Percentiles rank a stretch among this genome's conserved stretches.
These are phyloP conservation scores for Neria commutata DNA, from an alignment of 2,888 invertebrate species.

Conservation along the genomic window DNA sequence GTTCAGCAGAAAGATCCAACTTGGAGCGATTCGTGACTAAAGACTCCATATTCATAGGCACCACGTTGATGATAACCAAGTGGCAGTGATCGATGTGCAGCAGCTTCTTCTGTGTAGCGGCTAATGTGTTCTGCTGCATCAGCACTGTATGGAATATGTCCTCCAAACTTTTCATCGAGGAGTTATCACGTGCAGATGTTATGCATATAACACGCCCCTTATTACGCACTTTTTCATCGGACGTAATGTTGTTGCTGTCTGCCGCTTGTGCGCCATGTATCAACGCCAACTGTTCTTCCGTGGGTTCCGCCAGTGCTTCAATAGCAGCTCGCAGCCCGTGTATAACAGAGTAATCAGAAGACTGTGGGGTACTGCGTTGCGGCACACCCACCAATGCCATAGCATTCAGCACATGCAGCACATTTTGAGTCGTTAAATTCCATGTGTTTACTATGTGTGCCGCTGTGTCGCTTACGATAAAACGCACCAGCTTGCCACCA, in stretches of 20 bases:
- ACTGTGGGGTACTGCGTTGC: constrained; percentile 65
- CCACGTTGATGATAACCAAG: constrained; percentile 86
- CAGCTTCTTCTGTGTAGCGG: constrained; percentile 67
- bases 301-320: constrained; percentile 81
- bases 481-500: constrained; percentile 83
- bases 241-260: constrained; percentile 33
- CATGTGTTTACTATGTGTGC: constrained; percentile 87
- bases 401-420: constrained; percentile 84
- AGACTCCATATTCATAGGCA: constrained; percentile 80
- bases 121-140: constrained; percentile 78
- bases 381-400: constrained; percentile 83
- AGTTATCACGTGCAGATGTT: constrained; percentile 86
- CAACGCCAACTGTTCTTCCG: constrained; percentile 72
- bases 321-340: constrained; percentile 87
- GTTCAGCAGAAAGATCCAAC: constrained; percentile 74
- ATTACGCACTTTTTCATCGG: constrained; percentile 47
- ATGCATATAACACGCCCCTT: constrained; percentile 87
- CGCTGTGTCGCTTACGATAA: constrained; percentile 85
- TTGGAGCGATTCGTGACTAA: constrained; percentile 75
- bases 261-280: constrained; percentile 50
- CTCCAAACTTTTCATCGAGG: constrained; percentile 83
- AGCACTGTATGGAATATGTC: constrained; percentile 85
- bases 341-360: constrained; percentile 72
- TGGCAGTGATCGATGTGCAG: constrained; percentile 86
- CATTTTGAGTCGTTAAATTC: constrained; percentile 81